Conservation (phyloP, 2,888 invertebrate species). For the Drosophila anomelani region DNA sequence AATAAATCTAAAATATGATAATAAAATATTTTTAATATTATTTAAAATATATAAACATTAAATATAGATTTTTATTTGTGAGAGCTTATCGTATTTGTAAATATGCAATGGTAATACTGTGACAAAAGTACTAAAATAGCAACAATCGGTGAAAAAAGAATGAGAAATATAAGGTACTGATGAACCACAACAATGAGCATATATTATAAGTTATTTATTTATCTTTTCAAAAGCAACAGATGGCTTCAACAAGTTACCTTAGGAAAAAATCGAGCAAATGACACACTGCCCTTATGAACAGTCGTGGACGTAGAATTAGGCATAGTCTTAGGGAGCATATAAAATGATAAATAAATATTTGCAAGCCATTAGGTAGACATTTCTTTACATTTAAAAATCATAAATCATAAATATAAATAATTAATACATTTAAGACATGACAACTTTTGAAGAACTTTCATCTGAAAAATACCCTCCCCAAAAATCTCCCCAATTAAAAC, state of each 20-base stretch:
- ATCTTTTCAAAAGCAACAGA: constrained; percentile 22
- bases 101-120: constrained; percentile 8
- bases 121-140: constrained; percentile 32
- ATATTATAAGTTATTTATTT: not conserved
- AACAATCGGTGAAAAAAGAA: constrained; percentile 2
- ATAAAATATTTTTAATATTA: not conserved
- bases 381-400: not conserved
- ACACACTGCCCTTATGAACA: not conserved
- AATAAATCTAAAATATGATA: not conserved
- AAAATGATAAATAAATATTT: too few species aligned
- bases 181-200: constrained; percentile 4
- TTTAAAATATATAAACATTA: not conserved
- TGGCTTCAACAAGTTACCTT: constrained; percentile 5
- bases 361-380: too few species aligned
- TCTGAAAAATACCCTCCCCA: not conserved
- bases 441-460: not conserved
- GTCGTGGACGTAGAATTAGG: not conserved
- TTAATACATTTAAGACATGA: too few species aligned
- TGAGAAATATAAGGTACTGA: constrained; percentile 8
- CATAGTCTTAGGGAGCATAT: not conserved
- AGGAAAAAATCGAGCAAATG: not conserved
- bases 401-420: too few species aligned
- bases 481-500: constrained; percentile 14
- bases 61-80: not conserved
- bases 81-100: constrained; percentile 1